These are phyloP conservation scores for Ennomos erosarius DNA, from an alignment of 2,888 invertebrate genomes.

Conservation along the genomic window DNA sequence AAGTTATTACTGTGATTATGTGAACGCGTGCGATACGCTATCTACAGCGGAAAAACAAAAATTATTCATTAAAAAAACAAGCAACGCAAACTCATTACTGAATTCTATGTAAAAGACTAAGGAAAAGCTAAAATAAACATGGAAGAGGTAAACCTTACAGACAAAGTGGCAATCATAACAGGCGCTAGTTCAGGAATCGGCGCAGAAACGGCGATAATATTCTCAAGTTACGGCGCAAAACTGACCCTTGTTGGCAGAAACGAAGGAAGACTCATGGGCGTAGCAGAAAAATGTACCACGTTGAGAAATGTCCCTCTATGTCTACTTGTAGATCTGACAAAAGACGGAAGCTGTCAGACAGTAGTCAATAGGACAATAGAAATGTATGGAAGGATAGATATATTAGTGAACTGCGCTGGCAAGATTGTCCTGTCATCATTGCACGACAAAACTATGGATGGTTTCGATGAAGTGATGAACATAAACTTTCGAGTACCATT, in stretches of 20 bases:
- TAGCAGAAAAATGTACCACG: slow-evolving; percentile 49
- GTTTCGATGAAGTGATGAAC: slow-evolving; percentile 58
- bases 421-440: slow-evolving; percentile 50
- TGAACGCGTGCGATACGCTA: neutral
- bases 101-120: no score
- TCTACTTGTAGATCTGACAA: slow-evolving; percentile 49
- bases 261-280: slow-evolving; percentile 48
- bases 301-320: slow-evolving; percentile 45
- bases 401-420: slow-evolving; percentile 60
- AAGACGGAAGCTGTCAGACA: slow-evolving; percentile 51
- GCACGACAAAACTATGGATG: slow-evolving; percentile 51
- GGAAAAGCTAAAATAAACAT: slow-evolving; percentile 29
- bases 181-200: slow-evolving; percentile 66
- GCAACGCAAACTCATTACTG: no score
- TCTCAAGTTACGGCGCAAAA: slow-evolving; percentile 53
- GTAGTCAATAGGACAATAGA: slow-evolving; percentile 55
- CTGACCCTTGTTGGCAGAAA: slow-evolving; percentile 56
- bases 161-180: slow-evolving; percentile 62
- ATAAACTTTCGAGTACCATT: slow-evolving; percentile 61
- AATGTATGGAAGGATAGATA: slow-evolving; percentile 55
- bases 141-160: slow-evolving; percentile 52
- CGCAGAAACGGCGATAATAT: slow-evolving; percentile 55
- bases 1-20: neutral
- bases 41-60: neutral
- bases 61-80: slow-evolving; percentile 1